A percentile compares a stretch with the other conserved stretches of the same genome.
Evolutionary conservation across 64 coral and sea anemone species (phyloP).

Genomic region (Hydrozoanthus tunicans): DNA sequence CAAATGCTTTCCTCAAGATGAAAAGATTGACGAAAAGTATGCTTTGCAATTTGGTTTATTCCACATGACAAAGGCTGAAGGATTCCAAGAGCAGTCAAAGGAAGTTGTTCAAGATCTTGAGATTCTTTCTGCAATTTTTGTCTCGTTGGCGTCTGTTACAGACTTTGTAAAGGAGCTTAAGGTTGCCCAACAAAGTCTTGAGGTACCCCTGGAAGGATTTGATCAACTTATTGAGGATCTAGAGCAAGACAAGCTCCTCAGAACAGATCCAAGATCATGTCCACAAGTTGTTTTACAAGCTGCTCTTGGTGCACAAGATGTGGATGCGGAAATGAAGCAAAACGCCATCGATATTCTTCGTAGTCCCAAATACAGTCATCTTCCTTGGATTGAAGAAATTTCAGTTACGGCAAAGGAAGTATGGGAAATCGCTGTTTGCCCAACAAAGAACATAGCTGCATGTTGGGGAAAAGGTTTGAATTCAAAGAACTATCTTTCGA

Average conservation of each 20-base stretch:
- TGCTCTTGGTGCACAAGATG: too few species aligned
- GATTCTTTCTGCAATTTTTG: not conserved
- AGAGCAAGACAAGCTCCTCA: not conserved
- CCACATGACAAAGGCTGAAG: not conserved
- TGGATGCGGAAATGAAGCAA: too few species aligned
- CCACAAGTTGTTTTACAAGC: not conserved
- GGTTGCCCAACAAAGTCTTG: too few species aligned
- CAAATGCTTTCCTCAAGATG: not conserved
- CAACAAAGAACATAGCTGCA: not conserved
- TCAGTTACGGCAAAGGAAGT: too few species aligned
- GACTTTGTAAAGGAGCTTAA: too few species aligned
- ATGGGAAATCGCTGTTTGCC: not conserved
- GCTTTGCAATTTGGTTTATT: not conserved
- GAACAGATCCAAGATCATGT: not conserved
- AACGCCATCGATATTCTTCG: not conserved
- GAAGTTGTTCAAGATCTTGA: slow-evolving; percentile 10
- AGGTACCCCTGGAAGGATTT: not conserved
- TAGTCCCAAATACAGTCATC: not conserved
- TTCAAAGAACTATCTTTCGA: not conserved
- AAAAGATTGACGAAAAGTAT: not conserved
- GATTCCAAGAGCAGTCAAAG: not conserved
- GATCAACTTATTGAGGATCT: not conserved
- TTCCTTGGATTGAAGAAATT: not conserved
- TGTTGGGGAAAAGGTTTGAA: not conserved
- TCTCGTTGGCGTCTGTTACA: too few species aligned